Evolutionary conservation across 2,113 vertebrate species (phyloP).

Genomic region (Naja naja): DNA sequence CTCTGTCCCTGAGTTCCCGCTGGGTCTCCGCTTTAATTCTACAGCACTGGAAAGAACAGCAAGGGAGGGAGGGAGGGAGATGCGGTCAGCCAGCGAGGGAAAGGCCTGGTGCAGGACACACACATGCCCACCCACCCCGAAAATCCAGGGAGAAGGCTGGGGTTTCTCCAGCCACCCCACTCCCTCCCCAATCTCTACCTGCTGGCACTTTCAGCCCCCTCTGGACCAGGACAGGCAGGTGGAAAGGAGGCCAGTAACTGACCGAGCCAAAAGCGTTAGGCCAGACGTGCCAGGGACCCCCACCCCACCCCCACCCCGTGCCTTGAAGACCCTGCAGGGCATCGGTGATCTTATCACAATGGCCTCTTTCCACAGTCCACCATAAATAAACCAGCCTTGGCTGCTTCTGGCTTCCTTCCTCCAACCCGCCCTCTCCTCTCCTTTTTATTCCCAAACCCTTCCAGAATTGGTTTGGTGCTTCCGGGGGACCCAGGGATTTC

Average conservation of each 20-base stretch:
- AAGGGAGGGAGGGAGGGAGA: background rate
- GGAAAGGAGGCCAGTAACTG: background rate
- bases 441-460: background rate
- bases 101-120: background rate
- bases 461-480: background rate
- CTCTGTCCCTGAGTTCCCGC: slow-evolving; percentile 55
- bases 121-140: no score
- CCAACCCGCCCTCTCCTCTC: no score
- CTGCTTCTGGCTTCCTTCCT: background rate
- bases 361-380: background rate
- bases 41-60: slow-evolving; percentile 55
- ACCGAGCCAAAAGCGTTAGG: background rate
- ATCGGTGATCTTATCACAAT: accelerated
- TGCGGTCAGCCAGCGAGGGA: background rate
- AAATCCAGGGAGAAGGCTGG: background rate
- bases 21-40: slow-evolving; percentile 62
- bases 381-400: background rate
- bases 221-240: background rate
- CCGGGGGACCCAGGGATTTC: background rate
- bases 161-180: background rate
- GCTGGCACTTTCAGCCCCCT: background rate
- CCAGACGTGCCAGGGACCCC: background rate
- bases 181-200: background rate
- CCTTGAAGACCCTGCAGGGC: background rate
- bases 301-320: background rate